Base-by-base conservation (phyloP, 1,140 invertebrate genomes). In the Liolophura sinensis region DNA sequence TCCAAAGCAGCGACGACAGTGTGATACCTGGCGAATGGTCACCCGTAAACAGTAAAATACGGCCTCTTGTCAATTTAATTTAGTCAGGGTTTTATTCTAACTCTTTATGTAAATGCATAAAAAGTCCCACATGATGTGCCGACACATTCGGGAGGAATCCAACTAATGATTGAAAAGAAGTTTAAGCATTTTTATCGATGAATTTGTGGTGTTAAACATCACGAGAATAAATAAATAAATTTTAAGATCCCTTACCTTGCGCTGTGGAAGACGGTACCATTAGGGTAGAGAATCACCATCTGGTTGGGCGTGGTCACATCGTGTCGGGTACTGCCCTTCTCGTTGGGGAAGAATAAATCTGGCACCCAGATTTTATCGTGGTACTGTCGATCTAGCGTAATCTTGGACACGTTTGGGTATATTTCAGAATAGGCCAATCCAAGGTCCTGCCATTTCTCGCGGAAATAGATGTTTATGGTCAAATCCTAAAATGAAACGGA, bases 321-420 rank as follows among this genome's bases (percentile, higher is more conserved):
- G 22, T 68, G 67, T 6, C 49, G 49, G 11, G 27, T 24, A 50
- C 64, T 62, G 25, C 59, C 48, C 48, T 65, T 65, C 27, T 31
- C 49, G 52, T 65, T 27, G 25, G 68, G 46, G 60, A 65, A 61
- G 60, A 62, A 65, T 9, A 65, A 0, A 46, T 69, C 68, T 11
- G 68, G 68, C 5, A 68, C 62, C 67, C 67, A 68, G 22, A 68
- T 20, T 31, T 51, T 18, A 7, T 54, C 25, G 6, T 74, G 56
- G 24, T 75, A 31, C 56, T 73, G 66, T 61, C 69, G 60, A 40
- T 59, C 57, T n/a, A 59, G 7, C 22, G n/a, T 40, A n/a, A 59
- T 59, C 15, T 24, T 18, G 57, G 18, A n/a, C 7, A 25, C 27
- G 57, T n/a, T 24, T 4, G 24, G 51, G 24, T 54, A n/a, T 54